phyloP scores from a whole-genome alignment of 1,140 invertebrate species.

The Araneus ventricosus region DNA sequence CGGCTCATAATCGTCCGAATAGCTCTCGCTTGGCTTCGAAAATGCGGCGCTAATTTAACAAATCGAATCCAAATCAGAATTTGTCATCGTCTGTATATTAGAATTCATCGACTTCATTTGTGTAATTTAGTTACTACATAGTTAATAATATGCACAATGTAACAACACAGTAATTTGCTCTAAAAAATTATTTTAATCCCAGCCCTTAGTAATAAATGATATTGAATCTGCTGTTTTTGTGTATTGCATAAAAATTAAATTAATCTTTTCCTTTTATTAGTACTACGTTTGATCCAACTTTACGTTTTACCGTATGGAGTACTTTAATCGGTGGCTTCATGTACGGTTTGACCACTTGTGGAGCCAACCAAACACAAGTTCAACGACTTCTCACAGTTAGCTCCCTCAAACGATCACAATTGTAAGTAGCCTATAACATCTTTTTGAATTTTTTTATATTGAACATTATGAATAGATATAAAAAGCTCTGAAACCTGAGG shows the following conservation, averaged over 20 bases:
- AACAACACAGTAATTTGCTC: too few species aligned
- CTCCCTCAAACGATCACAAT: constrained; percentile 73
- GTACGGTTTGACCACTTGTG: constrained; percentile 86
- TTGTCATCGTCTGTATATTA: too few species aligned
- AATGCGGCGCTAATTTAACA: not conserved
- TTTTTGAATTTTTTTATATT: not conserved
- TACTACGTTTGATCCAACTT: constrained; percentile 85
- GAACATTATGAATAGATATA: not conserved
- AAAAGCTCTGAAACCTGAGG: too few species aligned
- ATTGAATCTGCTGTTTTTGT: not conserved
- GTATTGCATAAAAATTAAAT: not conserved
- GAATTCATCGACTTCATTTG: too few species aligned
- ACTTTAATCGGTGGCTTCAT: constrained; percentile 88
- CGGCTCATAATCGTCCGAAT: not conserved
- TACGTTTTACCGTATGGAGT: constrained; percentile 87
- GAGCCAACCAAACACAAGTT: constrained; percentile 92
- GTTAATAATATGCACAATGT: too few species aligned
- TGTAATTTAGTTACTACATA: too few species aligned
- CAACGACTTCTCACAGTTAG: constrained; percentile 90
- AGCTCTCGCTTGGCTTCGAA: not conserved
- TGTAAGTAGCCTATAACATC: constrained; percentile 66
- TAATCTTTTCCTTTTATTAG: constrained; percentile 76
- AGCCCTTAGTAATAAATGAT: not conserved
- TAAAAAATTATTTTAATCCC: not conserved
- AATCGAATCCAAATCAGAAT: not conserved